phyloP scores from a whole-genome alignment of 2,113 vertebrate genomes.

The Rostratula benghalensis region DNA sequence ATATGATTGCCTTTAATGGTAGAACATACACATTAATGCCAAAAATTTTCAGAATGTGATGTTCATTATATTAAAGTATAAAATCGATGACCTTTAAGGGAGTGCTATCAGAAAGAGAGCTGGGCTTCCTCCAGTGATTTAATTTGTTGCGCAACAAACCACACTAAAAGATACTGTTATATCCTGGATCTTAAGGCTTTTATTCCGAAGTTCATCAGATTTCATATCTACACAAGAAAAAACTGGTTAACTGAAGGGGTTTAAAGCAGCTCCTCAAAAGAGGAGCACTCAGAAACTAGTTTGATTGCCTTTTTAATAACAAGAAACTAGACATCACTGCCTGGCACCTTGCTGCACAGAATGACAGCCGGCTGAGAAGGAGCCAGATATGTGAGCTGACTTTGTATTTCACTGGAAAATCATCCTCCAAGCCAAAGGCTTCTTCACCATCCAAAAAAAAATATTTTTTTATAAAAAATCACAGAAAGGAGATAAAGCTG shows the following conservation, averaged over 20 bases:
- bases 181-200: not conserved
- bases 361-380: not conserved
- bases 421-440: not conserved
- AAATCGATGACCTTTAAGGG: not conserved
- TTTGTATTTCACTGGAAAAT: not conserved
- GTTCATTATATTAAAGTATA: not conserved
- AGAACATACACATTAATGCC: not conserved
- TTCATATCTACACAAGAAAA: not conserved
- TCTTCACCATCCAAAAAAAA: not conserved
- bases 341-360: not conserved
- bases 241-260: not conserved
- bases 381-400: not conserved
- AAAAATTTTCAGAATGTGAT: not conserved
- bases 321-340: not conserved
- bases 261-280: not conserved
- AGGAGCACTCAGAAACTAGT: not conserved
- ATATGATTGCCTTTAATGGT: not conserved
- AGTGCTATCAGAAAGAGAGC: not conserved
- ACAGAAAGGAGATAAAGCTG: not conserved
- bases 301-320: not conserved
- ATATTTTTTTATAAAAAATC: not conserved
- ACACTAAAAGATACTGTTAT: not conserved
- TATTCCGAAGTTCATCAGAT: not conserved
- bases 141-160: not conserved
- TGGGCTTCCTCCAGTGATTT: not conserved